These are phyloP conservation scores for Herminia tarsipennalis DNA, from an alignment of 2,888 invertebrate genomes.

Conservation along the genomic window DNA sequence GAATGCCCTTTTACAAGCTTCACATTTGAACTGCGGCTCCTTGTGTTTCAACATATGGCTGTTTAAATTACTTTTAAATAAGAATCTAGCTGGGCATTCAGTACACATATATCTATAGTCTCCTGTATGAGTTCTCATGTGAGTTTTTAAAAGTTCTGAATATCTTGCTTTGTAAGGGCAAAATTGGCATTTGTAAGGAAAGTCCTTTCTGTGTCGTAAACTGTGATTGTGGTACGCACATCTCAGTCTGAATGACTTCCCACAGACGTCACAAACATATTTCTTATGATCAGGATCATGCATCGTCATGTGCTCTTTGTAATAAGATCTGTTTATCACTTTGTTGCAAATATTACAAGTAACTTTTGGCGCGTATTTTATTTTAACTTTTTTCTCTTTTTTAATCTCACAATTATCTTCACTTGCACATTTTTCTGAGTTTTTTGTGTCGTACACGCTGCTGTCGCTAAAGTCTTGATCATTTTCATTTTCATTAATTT, in stretches of 20 bases:
- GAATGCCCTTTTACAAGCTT: conserved; percentile 61
- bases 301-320: conserved; percentile 64
- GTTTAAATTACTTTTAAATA: conserved; percentile 68
- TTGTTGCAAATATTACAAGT: conserved; percentile 60
- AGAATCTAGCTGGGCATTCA: conserved; percentile 64
- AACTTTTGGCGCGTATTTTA: conserved; percentile 48
- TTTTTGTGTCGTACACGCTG: conserved; percentile 34
- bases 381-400: conserved; percentile 40
- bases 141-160: conserved; percentile 59
- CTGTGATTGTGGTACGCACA: conserved; percentile 67
- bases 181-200: conserved; percentile 62
- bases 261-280: conserved; percentile 68
- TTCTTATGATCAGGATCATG: conserved; percentile 64
- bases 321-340: conserved; percentile 59
- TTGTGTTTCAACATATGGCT: conserved; percentile 64
- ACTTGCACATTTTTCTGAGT: conserved; percentile 31
- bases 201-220: conserved; percentile 59
- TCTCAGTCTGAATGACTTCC: conserved; percentile 61
- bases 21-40: conserved; percentile 62
- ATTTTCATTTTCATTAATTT: conserved; percentile 20
- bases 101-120: conserved; percentile 68
- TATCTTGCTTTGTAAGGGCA: conserved; percentile 63
- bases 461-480: conserved; percentile 42
- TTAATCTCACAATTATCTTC: conserved; percentile 25
- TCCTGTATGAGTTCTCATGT: conserved; percentile 63